Evolutionary conservation across 1,140 invertebrate species (phyloP).

Genomic region (Drosophila ogumai): DNA sequence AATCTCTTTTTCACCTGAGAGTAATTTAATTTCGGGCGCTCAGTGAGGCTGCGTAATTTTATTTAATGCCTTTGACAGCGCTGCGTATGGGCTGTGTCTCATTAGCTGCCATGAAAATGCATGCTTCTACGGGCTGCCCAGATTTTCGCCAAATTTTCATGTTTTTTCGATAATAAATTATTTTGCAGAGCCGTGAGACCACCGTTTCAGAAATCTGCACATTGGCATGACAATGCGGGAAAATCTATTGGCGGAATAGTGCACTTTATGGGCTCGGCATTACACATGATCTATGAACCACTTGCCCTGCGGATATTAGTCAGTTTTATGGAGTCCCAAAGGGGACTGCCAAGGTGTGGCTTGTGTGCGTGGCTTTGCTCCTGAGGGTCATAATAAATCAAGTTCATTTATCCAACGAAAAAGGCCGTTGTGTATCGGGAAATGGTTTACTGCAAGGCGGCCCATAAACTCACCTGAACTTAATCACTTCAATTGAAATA

Average conservation of each 20-base stretch:
- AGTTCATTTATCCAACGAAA: not conserved
- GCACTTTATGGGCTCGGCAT: conserved; percentile 7
- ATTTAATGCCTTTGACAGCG: conserved; percentile 51
- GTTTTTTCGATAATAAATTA: conserved; percentile 45
- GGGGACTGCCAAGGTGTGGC: not conserved
- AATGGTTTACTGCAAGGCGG: not conserved
- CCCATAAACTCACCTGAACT: not conserved
- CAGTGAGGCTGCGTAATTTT: conserved; percentile 30
- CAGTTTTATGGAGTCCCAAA: conserved; percentile 15
- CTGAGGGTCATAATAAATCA: conserved; percentile 4
- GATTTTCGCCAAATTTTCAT: not conserved
- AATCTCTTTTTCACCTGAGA: conserved; percentile 6
- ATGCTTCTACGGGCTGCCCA: not conserved
- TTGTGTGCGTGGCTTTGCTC: not conserved
- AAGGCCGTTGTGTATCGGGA: not conserved
- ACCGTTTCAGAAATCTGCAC: conserved; percentile 20
- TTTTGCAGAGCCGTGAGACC: conserved; percentile 17
- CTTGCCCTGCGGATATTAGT: conserved; percentile 3
- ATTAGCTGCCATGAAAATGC: conserved; percentile 32
- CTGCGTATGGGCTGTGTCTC: conserved; percentile 48
- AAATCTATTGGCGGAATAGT: conserved; percentile 24
- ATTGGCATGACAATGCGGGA: conserved; percentile 50
- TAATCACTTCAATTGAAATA: too few relatives aligned
- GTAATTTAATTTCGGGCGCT: conserved; percentile 14
- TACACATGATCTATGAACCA: conserved; percentile 6